Evolutionary conservation across 2,888 invertebrate genomes (phyloP).

Genomic region (Amphipoea lucens): DNA sequence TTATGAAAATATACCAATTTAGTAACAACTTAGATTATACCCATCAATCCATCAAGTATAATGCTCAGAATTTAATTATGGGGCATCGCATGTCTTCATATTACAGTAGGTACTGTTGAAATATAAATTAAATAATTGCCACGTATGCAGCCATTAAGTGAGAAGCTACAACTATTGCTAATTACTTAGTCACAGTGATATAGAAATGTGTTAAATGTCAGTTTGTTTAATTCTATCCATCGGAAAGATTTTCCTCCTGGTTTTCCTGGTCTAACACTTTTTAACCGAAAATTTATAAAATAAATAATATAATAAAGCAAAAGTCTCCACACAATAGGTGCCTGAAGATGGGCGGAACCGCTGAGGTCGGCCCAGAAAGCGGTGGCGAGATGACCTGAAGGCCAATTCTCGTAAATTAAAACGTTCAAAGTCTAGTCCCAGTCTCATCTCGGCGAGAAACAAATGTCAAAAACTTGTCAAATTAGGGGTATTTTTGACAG

Average conservation of each 20-base stretch:
- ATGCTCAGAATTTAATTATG: slow-evolving; percentile 28
- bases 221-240: neutral
- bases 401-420: no score
- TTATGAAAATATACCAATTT: slow-evolving; percentile 9
- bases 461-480: no score
- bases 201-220: neutral
- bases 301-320: neutral
- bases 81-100: slow-evolving; percentile 25
- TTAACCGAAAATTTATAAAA: neutral
- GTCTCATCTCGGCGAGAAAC: no score
- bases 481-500: no score
- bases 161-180: slow-evolving; percentile 31
- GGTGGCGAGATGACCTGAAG: neutral
- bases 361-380: neutral
- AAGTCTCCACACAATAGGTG: neutral
- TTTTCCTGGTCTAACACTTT: neutral
- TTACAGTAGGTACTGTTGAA: slow-evolving; percentile 28
- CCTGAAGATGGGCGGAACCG: neutral
- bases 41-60: slow-evolving; percentile 8
- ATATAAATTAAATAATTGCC: slow-evolving; percentile 55
- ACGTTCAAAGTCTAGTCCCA: no score
- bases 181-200: slow-evolving; percentile 21
- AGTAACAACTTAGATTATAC: slow-evolving; percentile 3
- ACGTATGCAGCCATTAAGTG: slow-evolving; percentile 36
- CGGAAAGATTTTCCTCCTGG: neutral